Percentiles rank a stretch among this genome's conserved stretches.
Conservation (phyloP, 2,113 vertebrate genomes). For the Toxotes jaculatrix region DNA sequence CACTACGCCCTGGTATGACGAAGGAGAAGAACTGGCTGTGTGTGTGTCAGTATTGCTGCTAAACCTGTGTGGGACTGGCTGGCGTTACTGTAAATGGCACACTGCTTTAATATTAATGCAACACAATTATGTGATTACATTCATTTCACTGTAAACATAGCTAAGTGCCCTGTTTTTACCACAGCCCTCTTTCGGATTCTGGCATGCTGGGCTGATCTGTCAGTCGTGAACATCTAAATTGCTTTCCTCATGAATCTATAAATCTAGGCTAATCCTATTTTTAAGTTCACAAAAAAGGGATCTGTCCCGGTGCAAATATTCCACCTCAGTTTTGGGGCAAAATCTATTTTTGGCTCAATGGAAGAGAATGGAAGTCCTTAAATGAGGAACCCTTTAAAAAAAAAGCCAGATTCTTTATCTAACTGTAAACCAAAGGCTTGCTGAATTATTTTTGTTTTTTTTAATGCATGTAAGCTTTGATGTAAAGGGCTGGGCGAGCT, state of each 20-base stretch:
- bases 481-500: neutral
- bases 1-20: neutral
- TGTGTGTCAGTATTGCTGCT: slow-evolving; percentile 28
- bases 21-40: slow-evolving; percentile 8
- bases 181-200: slow-evolving; percentile 16
- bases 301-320: slow-evolving; percentile 14
- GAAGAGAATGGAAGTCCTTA: slow-evolving; percentile 25
- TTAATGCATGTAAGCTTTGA: neutral
- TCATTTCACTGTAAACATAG: slow-evolving; percentile 46
- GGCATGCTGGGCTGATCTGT: slow-evolving; percentile 27
- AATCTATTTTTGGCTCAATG: slow-evolving; percentile 22
- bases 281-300: neutral
- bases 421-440: slow-evolving; percentile 9
- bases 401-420: neutral
- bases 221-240: slow-evolving; percentile 12
- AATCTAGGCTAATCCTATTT: slow-evolving; percentile 39
- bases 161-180: slow-evolving; percentile 59
- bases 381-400: slow-evolving; percentile 12
- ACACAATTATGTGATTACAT: slow-evolving; percentile 79
- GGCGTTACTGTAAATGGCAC: slow-evolving; percentile 53
- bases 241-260: slow-evolving; percentile 3
- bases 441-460: slow-evolving; percentile 14
- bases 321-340: neutral
- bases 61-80: slow-evolving; percentile 49
- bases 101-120: slow-evolving; percentile 76